Evolutionary conservation across 2,888 invertebrate genomes (phyloP), one percentile per base, ranked within the genome.

Genomic region (Augiades crinisus): DNA sequence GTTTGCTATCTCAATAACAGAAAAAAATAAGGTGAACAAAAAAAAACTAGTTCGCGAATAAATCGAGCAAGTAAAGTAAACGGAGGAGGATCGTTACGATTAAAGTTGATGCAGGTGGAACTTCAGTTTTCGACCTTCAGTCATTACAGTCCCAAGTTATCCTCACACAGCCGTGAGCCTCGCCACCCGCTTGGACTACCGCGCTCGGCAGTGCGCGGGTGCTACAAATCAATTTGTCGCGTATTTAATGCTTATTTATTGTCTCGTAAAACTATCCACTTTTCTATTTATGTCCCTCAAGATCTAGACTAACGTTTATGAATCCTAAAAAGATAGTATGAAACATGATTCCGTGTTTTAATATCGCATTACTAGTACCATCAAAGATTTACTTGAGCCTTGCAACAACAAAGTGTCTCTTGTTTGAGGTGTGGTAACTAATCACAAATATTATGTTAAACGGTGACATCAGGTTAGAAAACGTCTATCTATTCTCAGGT

Each of bases 141-240:
- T n/a, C n/a, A n/a, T n/a, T n/a, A n/a, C n/a, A 10, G n/a, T 17
- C 2, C 7, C 10, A n/a, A 3, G 8, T 30, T 12, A 30, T 30
- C 30, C 30, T 12, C 5, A 12, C 5, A 4, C 12, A 10, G 5
- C 6, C n/a, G 30, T 5, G 3, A 7, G 33, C 17, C 8, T 43
- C 47, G 41, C n/a, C 45, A 53, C 55, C 47, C 44, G 47, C 51
- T 40, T 41, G 47, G 51, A 50, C 49, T 55, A 51, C 54, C 47
- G 47, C 41, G 43, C 37, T 37, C 31, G 54, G 47, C 47, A 54
- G 55, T 56, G 61, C 41, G 58, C 55, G 40, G 49, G 41, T 36
- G 52, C 54, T 54, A 60, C 63, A 56, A 63, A 63, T 63, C 60
- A 60, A 61, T 63, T 59, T 50, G 43, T 53, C 47, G 49, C 41